A percentile compares a stretch with the other conserved stretches of the same genome.
phyloP scores from a whole-genome alignment of 1,140 invertebrate genomes.

The Arctopsyche grandis region DNA sequence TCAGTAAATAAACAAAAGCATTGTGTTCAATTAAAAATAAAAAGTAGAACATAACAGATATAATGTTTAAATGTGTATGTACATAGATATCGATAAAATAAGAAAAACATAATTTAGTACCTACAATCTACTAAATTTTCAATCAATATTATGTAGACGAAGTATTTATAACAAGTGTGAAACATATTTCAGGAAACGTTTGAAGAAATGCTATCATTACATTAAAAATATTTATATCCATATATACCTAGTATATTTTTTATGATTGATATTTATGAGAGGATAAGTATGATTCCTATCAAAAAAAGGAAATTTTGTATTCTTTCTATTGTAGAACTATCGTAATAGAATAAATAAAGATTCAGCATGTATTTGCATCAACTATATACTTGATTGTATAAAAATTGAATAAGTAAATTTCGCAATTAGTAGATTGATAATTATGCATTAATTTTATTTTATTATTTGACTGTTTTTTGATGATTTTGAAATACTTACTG shows the following conservation, averaged over 20 bases:
- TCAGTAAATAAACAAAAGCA: background rate
- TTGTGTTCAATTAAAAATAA: background rate
- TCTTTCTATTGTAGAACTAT: background rate
- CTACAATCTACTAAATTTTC: background rate
- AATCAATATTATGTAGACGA: background rate
- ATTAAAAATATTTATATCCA: too few species aligned
- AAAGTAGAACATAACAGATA: background rate
- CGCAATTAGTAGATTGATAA: conserved; percentile 23
- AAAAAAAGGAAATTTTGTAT: too few species aligned
- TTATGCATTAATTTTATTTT: conserved; percentile 31
- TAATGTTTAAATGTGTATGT: too few species aligned
- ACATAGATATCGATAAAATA: too few species aligned
- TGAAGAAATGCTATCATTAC: too few species aligned
- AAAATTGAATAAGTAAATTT: background rate
- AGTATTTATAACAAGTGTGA: too few species aligned
- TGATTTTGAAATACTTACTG: conserved; percentile 11
- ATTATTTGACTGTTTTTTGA: conserved; percentile 2
- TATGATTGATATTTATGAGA: too few species aligned
- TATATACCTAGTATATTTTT: too few species aligned
- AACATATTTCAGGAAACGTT: too few species aligned
- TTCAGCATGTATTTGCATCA: conserved; percentile 22
- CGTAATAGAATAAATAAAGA: background rate
- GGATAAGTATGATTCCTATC: too few species aligned
- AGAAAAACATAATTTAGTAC: background rate
- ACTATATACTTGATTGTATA: conserved; percentile 1